Evolutionary conservation across 92 coral and sea anemone genomes (phyloP), one percentile per base, ranked within the genome.

Genomic region (Parazoanthus swiftii): DNA sequence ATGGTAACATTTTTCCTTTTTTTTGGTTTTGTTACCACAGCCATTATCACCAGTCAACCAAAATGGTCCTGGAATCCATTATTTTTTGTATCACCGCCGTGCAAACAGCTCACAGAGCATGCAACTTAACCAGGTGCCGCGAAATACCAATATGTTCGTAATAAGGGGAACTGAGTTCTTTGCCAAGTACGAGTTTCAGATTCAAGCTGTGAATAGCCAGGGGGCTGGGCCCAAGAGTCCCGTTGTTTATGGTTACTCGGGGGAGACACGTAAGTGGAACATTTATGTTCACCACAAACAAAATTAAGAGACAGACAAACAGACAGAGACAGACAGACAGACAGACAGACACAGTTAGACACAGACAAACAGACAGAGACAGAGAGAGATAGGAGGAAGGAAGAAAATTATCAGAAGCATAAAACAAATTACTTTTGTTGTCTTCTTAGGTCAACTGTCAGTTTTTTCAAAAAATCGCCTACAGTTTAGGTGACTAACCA

Each of bases 151-250:
- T 13, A 86, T 79, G 75, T 89, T 77, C 89, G 89, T 93, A 16
- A 85, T 88, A 46, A 88, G 89, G 4, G 93, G 94, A 15, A 90
- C 96, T 0, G 90, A 91, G 20, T 97, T 91, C 88, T 95, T 90
- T 63, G 91, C 88, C 44, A 89, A 94, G 85, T 95, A 93, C 85
- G 94, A 85, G 79, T 92, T 95, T 80, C 97, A 93, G 80, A 90
- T 97, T 11, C 98, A 97, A 80, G 99, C 98, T 35, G 98, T 97
- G 44, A 97, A 97, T 73, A 86, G 58, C 42, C 88, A 86, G 38
- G 99, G 99, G 15, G 93, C 94, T 89, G 99, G 99, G 1, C 99
- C 99, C 42, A 91, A 90, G 88, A 97, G 99, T 72, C 89, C 94
- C 4, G 56, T 84, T 67, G 78, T 90, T 6, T 91, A 89, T 86